Conservation (phyloP, 30 jellyfish, hydroid and myxozoan species). For the Clytia hemisphaerica region DNA sequence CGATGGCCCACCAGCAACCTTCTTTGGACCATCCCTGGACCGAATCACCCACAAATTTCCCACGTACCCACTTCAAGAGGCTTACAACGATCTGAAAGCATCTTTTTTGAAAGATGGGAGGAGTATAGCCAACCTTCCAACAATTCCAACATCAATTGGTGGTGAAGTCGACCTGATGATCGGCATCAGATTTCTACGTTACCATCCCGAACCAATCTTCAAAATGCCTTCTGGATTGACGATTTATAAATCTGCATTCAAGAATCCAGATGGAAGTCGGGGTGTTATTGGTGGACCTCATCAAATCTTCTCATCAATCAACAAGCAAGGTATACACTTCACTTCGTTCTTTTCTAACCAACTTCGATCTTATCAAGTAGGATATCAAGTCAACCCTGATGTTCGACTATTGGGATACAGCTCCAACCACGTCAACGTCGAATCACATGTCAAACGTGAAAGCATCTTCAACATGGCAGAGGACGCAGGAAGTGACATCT, state of each 20-base stretch:
- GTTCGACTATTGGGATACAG: neutral
- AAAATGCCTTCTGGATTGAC: neutral
- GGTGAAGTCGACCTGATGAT: neutral
- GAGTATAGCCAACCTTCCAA: neutral
- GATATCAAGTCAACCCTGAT: neutral
- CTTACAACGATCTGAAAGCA: neutral
- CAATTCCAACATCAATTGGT: neutral
- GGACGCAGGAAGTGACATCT: neutral
- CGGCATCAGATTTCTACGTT: neutral
- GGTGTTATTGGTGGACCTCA: neutral
- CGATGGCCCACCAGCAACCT: neutral
- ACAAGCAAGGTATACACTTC: neutral
- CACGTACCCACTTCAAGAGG: neutral
- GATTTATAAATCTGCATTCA: neutral
- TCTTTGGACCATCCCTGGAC: neutral
- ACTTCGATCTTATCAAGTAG: neutral
- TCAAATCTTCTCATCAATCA: neutral
- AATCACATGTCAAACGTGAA: constrained; percentile 4
- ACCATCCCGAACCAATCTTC: constrained; percentile 3
- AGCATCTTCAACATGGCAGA: neutral
- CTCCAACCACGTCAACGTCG: constrained; percentile 6
- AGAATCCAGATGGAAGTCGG: constrained; percentile 10
- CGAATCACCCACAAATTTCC: neutral
- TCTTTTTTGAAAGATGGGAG: neutral
- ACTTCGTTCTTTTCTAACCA: neutral